Evolutionary conservation across 2,888 invertebrate species (phyloP), one percentile per base, ranked within the genome.

Genomic region (Napeogenes inachia): DNA sequence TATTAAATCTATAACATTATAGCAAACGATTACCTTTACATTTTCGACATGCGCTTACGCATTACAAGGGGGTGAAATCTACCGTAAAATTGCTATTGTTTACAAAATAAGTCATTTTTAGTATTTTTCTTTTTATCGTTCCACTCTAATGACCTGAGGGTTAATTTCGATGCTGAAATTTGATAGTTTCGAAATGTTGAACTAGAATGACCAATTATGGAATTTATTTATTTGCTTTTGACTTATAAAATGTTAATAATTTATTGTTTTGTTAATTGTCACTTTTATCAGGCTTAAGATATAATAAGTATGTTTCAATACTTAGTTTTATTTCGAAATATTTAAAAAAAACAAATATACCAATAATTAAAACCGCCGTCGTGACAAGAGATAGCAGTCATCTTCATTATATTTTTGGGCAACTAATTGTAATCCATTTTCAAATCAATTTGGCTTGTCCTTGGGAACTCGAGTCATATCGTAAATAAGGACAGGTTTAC

Each of bases 81-180:
- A 87, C 80, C 89, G 87, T 76, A 79, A 89, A 89, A 89, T 89
- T 87, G 75, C 80, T 79, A 82, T 86, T 85, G 87, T 88, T 88
- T 87, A 88, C 84, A 78, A 86, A 87, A 87, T 84, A 81, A 83
- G 73, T 77, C 68, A 81, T 82, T 84, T 85, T 79, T 78, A 62
- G 56, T 46, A 60, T 62, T 64, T 61, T 68, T 66, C 67, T 57
- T 62, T 60, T 64, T 58, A 59, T 63, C 59, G 70, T 71, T 54
- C 68, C 67, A 70, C 70, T 54, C 63, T 66, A 61, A 12, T 46
- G 60, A 70, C 5, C 71, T 70, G 68, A 65, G 68, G 59, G 68
- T 66, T 61, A 62, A 59, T 45, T 54, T 54, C 42, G 45, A 62
- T 59, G 38, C 57, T 13, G 63, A 67, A 64, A 67, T 56, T 53